These are phyloP conservation scores for Rhinatrema bivittatum DNA, from an alignment of 2,797 vertebrate species.

Conservation along the genomic window DNA sequence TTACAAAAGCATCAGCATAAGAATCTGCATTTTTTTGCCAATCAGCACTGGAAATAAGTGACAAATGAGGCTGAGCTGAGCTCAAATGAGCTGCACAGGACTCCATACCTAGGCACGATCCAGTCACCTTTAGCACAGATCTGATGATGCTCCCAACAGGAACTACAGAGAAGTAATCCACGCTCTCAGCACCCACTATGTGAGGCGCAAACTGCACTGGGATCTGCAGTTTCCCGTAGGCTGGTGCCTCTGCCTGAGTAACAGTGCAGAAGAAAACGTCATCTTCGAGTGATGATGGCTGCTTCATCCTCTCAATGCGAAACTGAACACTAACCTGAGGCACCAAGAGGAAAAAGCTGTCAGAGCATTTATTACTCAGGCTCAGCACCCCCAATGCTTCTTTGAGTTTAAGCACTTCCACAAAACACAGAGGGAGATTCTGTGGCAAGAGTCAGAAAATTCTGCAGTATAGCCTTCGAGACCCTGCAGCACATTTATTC, in stretches of 20 bases:
- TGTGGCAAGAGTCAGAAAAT: no score
- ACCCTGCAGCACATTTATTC: no score
- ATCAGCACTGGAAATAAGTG: no score
- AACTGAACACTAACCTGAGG: constrained; percentile 72
- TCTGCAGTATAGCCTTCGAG: no score
- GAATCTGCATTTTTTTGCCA: no score
- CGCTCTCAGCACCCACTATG: constrained; percentile 57
- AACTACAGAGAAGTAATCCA: constrained; percentile 70
- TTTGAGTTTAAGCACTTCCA: no score
- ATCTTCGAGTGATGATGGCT: constrained; percentile 33
- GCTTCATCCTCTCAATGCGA: constrained; percentile 47
- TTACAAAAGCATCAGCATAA: no score
- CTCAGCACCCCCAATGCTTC: no score
- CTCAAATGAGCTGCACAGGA: no score
- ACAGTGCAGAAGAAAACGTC: constrained; percentile 63
- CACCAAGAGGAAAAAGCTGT: not conserved
- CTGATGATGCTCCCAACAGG: constrained; percentile 54
- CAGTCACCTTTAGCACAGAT: constrained; percentile 69
- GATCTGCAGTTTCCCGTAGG: constrained; percentile 53
- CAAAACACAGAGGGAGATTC: no score
- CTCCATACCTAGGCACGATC: constrained; percentile 69
- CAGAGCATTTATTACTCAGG: no score
- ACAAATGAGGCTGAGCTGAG: no score
- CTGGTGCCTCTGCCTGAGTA: constrained; percentile 42
- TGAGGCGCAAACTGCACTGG: constrained; percentile 67